phyloP scores from a whole-genome alignment of 2,113 vertebrate species.

The Callorhinus ursinus region DNA sequence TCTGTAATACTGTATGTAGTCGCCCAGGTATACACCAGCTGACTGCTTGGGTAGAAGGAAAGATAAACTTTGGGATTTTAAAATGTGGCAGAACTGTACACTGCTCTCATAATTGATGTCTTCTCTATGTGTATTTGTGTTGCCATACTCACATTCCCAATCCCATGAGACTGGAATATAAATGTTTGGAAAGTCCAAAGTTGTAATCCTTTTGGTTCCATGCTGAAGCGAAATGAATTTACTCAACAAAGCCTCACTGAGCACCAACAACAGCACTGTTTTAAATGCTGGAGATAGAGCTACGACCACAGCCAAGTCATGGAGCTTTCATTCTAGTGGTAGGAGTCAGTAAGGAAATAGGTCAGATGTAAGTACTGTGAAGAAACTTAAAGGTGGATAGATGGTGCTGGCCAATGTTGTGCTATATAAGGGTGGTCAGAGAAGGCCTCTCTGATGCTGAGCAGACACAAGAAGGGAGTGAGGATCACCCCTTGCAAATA shows the following conservation, averaged over 20 bases:
- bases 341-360: background rate
- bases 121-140: background rate
- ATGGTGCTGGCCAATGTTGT: background rate
- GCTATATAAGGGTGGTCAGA: background rate
- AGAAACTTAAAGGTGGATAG: background rate
- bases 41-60: background rate
- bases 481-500: background rate
- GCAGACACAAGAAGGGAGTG: background rate
- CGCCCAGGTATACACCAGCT: background rate
- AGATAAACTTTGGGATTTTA: background rate
- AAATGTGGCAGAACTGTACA: background rate
- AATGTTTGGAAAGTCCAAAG: background rate
- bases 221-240: constrained; percentile 49
- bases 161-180: background rate
- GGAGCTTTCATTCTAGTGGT: background rate
- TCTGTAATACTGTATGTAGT: background rate
- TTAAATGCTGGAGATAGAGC: background rate
- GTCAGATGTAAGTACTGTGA: background rate
- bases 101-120: background rate
- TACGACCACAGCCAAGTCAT: background rate
- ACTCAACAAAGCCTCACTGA: background rate
- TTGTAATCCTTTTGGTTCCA: background rate
- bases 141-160: background rate
- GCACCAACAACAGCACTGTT: background rate
- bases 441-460: background rate